Conservation (phyloP, 2,797 vertebrate genomes). For the Poecilia velifera region DNA sequence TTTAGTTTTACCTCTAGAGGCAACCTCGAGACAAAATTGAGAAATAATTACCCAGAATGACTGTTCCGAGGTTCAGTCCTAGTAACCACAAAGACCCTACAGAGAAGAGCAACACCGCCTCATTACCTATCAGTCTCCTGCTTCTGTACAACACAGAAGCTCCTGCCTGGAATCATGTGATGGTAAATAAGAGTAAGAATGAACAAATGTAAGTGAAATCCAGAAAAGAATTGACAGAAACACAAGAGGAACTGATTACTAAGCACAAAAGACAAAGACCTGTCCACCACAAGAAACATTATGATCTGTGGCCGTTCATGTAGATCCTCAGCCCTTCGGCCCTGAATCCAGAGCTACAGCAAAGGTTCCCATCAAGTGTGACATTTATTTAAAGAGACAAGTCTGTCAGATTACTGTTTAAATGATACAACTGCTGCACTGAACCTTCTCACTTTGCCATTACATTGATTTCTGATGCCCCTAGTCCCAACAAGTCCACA, state of each 20-base stretch:
- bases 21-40: background rate
- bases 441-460: background rate
- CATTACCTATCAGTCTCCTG: background rate
- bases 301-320: background rate
- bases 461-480: background rate
- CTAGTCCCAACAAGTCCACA: background rate
- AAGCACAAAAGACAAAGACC: background rate
- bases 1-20: background rate
- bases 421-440: background rate
- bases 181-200: too few relatives aligned
- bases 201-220: background rate
- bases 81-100: background rate
- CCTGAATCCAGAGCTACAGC: background rate
- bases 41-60: background rate
- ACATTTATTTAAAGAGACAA: background rate
- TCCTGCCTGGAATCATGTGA: too few relatives aligned
- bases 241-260: background rate
- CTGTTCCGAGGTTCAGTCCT: background rate
- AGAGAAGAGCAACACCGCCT: background rate
- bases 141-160: background rate
- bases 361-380: background rate
- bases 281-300: background rate
- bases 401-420: background rate
- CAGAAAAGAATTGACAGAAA: background rate
- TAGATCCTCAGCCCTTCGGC: background rate